Conservation (phyloP, 2,797 vertebrate genomes). For the Eremophila alpestris region DNA sequence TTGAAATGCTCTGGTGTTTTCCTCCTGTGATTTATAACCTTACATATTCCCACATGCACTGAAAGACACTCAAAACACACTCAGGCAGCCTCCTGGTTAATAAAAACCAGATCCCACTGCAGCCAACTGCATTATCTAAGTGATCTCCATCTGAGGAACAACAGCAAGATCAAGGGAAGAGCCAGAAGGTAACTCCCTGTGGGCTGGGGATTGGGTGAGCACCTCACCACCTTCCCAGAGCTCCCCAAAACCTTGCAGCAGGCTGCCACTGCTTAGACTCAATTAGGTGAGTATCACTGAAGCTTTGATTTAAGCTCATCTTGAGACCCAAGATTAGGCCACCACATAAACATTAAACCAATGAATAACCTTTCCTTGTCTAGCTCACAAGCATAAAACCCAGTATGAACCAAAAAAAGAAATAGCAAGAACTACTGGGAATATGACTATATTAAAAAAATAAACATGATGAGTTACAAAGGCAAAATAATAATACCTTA, state of each 20-base stretch:
- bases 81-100: conserved; percentile 10
- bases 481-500: neutral
- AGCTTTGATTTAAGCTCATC: conserved; percentile 42
- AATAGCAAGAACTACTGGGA: neutral
- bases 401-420: neutral
- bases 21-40: conserved; percentile 46
- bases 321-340: conserved; percentile 16
- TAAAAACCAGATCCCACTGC: conserved; percentile 14
- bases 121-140: conserved; percentile 10
- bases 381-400: neutral
- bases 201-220: neutral
- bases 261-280: neutral
- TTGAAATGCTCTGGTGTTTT: neutral
- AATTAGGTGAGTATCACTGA: conserved; percentile 14
- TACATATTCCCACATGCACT: neutral
- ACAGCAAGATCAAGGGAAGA: neutral
- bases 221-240: neutral
- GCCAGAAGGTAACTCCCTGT: neutral
- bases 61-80: neutral
- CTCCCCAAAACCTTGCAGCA: neutral
- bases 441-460: neutral
- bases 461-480: neutral
- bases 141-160: neutral
- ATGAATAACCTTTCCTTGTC: neutral
- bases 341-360: conserved; percentile 15